These are phyloP conservation scores for Aricia artaxerxes DNA, from an alignment of 2,888 invertebrate species.

Conservation along the genomic window DNA sequence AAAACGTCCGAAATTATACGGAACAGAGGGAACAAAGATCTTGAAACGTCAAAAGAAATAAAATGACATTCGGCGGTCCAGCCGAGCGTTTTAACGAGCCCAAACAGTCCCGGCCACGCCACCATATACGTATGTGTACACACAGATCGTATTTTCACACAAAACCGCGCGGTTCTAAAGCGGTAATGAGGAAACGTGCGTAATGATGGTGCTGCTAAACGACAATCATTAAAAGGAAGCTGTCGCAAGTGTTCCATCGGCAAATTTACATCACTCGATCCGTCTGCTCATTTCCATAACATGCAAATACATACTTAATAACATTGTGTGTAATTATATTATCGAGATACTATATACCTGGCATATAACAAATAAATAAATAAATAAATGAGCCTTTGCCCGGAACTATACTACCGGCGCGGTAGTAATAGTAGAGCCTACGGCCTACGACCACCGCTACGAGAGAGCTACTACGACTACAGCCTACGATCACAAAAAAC, in stretches of 20 bases:
- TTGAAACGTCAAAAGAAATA: conserved; percentile 42
- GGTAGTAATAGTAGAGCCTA: not conserved
- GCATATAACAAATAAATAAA: too few relatives aligned
- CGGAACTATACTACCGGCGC: too few relatives aligned
- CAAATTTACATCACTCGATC: too few relatives aligned
- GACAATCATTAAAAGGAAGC: too few relatives aligned
- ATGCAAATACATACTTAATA: too few relatives aligned
- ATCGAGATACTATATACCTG: too few relatives aligned
- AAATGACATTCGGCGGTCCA: conserved; percentile 42
- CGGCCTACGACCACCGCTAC: not conserved
- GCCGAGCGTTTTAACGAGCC: conserved; percentile 41
- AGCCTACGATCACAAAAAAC: not conserved
- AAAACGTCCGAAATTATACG: conserved; percentile 18
- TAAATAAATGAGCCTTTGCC: too few relatives aligned
- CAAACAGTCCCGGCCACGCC: conserved; percentile 47
- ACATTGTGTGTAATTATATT: too few relatives aligned
- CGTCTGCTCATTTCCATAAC: too few relatives aligned
- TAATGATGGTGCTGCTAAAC: not conserved
- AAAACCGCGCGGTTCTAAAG: not conserved
- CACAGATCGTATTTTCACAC: not conserved
- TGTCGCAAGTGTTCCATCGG: too few relatives aligned
- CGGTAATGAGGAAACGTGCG: too few relatives aligned
- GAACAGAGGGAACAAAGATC: conserved; percentile 30
- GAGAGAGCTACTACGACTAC: not conserved
- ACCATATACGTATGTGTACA: conserved; percentile 38